A percentile compares a stretch with the other conserved stretches of the same genome.
Evolutionary conservation across 2,888 invertebrate species (phyloP).

Genomic region (Heteromyza rotundicornis): DNA sequence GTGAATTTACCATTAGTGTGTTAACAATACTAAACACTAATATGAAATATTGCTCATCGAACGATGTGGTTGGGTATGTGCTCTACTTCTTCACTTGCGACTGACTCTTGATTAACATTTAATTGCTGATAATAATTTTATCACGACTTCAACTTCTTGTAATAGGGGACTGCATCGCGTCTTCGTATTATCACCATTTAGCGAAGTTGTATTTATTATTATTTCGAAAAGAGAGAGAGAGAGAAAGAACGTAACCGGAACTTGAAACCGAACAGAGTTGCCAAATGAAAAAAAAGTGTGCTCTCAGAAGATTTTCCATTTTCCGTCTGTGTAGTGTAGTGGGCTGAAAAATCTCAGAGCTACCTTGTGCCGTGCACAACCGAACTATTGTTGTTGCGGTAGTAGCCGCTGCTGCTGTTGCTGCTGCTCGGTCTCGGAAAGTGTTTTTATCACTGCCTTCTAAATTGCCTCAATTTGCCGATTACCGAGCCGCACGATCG

Average conservation of each 20-base stretch:
- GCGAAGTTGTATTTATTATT: slow-evolving; percentile 1
- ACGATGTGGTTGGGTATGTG: background rate
- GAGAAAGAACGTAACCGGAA: background rate
- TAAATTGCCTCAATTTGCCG: too few species aligned
- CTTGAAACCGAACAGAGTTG: background rate
- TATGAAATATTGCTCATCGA: background rate
- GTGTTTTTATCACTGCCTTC: too few species aligned
- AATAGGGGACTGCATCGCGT: too few species aligned
- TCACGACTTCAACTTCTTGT: background rate
- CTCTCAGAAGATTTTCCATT: background rate
- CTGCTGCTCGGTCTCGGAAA: too few species aligned
- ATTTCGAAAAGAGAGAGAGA: background rate
- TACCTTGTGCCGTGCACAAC: too few species aligned
- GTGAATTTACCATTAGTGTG: too few species aligned
- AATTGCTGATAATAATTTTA: slow-evolving; percentile 36
- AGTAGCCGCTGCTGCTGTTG: too few species aligned
- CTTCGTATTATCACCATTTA: slow-evolving; percentile 13
- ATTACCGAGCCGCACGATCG: too few species aligned
- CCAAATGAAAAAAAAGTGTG: background rate
- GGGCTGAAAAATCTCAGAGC: background rate
- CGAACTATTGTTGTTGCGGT: too few species aligned
- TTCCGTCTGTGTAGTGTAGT: background rate
- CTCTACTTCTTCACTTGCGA: background rate
- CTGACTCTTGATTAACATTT: slow-evolving; percentile 30
- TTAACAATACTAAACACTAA: too few species aligned